Evolutionary conservation across 2,797 vertebrate species (phyloP).

Genomic region (Distichodus sexfasciatus): DNA sequence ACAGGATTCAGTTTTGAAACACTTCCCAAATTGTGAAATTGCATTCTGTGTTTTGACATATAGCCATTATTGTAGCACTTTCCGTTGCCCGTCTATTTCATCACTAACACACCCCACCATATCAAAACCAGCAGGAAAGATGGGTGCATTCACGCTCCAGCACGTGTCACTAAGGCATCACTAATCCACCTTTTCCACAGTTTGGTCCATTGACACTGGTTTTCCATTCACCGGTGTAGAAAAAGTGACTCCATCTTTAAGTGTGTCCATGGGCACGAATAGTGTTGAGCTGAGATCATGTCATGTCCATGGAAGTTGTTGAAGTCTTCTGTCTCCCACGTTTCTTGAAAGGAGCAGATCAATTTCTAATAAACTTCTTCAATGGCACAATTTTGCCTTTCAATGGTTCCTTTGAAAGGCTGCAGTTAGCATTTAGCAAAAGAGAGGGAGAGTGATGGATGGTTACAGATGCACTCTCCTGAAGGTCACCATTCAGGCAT

Average conservation of each 20-base stretch:
- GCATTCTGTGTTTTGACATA: too few species aligned
- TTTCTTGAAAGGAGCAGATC: conserved; percentile 52
- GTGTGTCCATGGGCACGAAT: conserved; percentile 25
- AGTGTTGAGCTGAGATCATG: conserved; percentile 30
- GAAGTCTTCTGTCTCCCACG: conserved; percentile 39
- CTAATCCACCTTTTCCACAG: conserved; percentile 25
- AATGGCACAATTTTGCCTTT: conserved; percentile 54
- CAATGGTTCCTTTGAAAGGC: conserved; percentile 51
- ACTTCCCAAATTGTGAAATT: too few species aligned
- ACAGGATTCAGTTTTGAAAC: too few species aligned
- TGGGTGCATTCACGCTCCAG: neutral
- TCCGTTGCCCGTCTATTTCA: conserved; percentile 12
- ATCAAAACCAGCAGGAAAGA: neutral
- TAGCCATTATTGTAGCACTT: neutral
- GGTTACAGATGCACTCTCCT: conserved; percentile 49
- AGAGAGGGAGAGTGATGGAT: conserved; percentile 50
- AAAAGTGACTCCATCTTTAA: conserved; percentile 33
- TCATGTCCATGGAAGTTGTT: conserved; percentile 47
- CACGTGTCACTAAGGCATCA: conserved; percentile 10
- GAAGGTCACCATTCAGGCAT: conserved; percentile 55
- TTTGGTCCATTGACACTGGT: conserved; percentile 28
- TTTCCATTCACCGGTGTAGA: conserved; percentile 15
- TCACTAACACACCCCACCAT: conserved; percentile 2
- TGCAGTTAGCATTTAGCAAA: conserved; percentile 54
- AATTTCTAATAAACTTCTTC: conserved; percentile 58